phyloP scores from a whole-genome alignment of 2,113 vertebrate species.

The Podarcis muralis region DNA sequence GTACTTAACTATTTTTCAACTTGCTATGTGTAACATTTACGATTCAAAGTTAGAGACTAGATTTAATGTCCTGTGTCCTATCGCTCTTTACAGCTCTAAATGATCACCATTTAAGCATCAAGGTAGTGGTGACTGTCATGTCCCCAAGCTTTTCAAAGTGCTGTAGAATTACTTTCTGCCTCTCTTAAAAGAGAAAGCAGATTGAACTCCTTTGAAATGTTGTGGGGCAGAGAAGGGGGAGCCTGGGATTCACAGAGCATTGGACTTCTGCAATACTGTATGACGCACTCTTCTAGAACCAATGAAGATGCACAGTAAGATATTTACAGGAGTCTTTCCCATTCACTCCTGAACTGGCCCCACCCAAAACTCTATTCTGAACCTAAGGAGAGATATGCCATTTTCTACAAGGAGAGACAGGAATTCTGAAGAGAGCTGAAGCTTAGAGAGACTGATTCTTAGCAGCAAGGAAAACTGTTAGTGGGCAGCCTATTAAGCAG shows the following conservation, averaged over 20 bases:
- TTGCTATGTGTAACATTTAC: background rate
- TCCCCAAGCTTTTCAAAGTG: background rate
- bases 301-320: fast-evolving
- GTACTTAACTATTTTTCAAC: background rate
- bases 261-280: background rate
- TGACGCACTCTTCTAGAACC: too few species aligned
- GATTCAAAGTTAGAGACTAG: too few species aligned
- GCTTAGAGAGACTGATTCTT: background rate
- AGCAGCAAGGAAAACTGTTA: background rate
- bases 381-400: background rate
- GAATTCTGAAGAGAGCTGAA: background rate
- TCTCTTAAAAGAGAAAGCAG: too few species aligned
- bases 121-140: fast-evolving
- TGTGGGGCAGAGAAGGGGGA: background rate
- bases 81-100: background rate
- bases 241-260: background rate
- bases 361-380: background rate
- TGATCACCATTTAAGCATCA: too few species aligned
- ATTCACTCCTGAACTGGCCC: background rate
- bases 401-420: background rate
- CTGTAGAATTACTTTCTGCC: too few species aligned
- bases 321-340: background rate
- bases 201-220: background rate
- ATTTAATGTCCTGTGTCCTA: background rate
- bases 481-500: background rate